phyloP scores from a whole-genome alignment of 2,797 vertebrate genomes.

The Acridotheres tristis region DNA sequence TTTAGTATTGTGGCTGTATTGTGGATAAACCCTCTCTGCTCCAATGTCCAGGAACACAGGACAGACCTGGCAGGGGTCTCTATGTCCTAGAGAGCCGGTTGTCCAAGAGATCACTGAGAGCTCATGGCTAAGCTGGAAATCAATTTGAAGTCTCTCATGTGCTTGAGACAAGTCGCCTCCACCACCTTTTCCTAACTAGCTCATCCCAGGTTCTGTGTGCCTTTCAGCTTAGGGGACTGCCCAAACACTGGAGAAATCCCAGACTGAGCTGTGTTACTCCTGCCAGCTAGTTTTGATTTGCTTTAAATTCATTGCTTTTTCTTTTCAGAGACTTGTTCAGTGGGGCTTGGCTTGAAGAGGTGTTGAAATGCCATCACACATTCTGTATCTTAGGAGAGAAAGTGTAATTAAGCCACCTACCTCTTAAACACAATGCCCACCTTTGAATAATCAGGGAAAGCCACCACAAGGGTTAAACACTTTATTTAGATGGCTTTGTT shows the following conservation, averaged over 20 bases:
- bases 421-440: fast-evolving
- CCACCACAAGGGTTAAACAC: constrained; percentile 77
- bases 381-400: neutral
- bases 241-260: neutral
- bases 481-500: constrained; percentile 81
- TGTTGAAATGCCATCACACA: neutral
- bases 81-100: neutral
- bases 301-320: neutral
- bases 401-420: neutral
- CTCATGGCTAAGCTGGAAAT: neutral
- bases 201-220: neutral
- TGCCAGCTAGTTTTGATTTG: neutral
- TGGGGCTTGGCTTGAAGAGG: neutral
- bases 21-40: neutral
- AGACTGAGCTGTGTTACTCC: neutral
- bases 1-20: neutral
- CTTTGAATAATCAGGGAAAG: neutral
- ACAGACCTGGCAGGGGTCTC: neutral
- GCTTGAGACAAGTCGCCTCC: fast-evolving
- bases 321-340: neutral
- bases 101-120: neutral
- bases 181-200: neutral
- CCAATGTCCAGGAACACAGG: neutral
- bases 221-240: fast-evolving
- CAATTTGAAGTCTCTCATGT: neutral